Conservation (phyloP, 2,113 vertebrate species). For the Ursus arctos region DNA sequence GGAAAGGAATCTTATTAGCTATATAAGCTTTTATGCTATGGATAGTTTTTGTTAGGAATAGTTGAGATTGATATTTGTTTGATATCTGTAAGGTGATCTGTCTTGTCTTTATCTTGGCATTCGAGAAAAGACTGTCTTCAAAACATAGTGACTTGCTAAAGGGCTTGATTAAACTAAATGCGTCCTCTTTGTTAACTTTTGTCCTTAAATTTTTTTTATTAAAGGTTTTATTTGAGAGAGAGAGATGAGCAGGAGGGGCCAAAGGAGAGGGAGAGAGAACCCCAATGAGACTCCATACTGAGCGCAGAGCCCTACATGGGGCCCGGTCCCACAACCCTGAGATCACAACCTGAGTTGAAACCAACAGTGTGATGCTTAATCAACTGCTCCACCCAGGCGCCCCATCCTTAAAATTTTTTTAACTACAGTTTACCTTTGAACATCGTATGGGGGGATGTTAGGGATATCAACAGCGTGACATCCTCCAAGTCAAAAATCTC, state of each 20-base stretch:
- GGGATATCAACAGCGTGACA: neutral
- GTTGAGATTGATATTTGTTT: slow-evolving; percentile 36
- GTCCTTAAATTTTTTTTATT: neutral
- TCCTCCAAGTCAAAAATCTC: neutral
- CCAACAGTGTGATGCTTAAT: too few species aligned
- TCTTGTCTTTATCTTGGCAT: neutral
- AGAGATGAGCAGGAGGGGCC: too few species aligned
- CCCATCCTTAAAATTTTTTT: neutral
- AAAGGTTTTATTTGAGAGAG: too few species aligned
- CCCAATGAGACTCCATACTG: too few species aligned
- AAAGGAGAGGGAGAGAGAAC: too few species aligned
- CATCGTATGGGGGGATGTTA: neutral
- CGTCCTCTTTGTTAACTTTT: neutral
- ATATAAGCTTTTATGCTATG: neutral
- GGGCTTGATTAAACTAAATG: neutral
- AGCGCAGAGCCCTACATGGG: too few species aligned
- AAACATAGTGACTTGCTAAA: slow-evolving; percentile 12
- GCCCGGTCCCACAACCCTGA: too few species aligned
- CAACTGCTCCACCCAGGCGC: too few species aligned
- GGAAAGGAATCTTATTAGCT: neutral
- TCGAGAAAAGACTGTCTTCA: neutral
- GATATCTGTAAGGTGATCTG: neutral
- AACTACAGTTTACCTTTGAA: neutral
- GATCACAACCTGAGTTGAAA: too few species aligned
- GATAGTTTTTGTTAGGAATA: slow-evolving; percentile 32